Base-by-base conservation (phyloP, 2,113 vertebrate species). In the Gnathonemus longibarbis region DNA sequence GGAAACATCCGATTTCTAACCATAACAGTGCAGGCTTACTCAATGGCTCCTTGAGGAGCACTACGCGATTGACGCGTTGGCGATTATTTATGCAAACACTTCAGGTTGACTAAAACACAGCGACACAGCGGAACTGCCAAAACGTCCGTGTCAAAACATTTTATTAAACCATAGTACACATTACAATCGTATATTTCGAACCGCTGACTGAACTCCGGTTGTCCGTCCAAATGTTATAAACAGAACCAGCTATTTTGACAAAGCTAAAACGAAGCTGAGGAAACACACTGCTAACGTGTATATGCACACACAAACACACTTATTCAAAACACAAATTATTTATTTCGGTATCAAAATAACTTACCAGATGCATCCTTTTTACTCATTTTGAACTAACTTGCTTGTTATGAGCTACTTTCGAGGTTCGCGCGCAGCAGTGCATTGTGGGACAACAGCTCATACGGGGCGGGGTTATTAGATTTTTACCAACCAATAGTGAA, bases 361-460 rank as follows among this genome's bases (percentile, higher is more conserved):
- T 49, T 89, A 92, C 91, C 92, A 19, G 87, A 56, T 31, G 66
- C 89, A 48, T 92, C 91, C 83, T 92, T 92, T 90, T 92, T 92
- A 80, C 92, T 92, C 92, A 92, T 92, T 49, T 58, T 86, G 21
- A 66, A 24, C 56, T 84, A 80, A 89, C 70, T 83, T 80, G 45
- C 39, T 89, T 89, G 17, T 58, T 35, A 1, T 31, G 39, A 49
- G 3, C 88, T 49, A 52, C 24, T 17, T 52, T 53, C 49, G 17
- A 89, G 46, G 70, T 92, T 90, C 91, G 90, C 93, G 92, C 91
- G 91, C 70, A 80, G 90, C 62, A 11, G n/a, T 88, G 89, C 89
- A 91, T 92, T 90, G 58, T 91, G 91, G 90, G 90, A 62, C 21
- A 42, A 2, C 19, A 45, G 5, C n/a, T 31, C 17, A 77, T 77